These are phyloP conservation scores for Probaryconus sp. DNA, from an alignment of 1,140 invertebrate genomes.

Conservation along the genomic window DNA sequence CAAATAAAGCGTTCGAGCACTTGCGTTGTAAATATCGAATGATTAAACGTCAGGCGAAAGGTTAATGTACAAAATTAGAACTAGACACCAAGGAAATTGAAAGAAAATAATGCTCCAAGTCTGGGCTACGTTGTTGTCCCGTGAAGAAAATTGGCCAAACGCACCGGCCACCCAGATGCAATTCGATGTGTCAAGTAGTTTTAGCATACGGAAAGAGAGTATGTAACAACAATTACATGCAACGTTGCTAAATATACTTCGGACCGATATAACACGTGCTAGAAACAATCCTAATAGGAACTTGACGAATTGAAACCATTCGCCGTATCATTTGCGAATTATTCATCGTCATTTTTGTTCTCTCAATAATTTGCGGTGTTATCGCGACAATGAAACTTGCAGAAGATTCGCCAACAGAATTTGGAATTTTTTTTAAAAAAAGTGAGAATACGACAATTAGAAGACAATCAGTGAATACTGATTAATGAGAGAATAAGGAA, in stretches of 20 bases:
- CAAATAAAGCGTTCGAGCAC: slow-evolving; percentile 19
- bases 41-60: slow-evolving; percentile 27
- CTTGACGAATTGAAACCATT: no score
- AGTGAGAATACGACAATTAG: no score
- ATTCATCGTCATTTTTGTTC: no score
- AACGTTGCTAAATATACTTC: slow-evolving; percentile 20
- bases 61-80: slow-evolving; percentile 45
- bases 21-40: slow-evolving; percentile 12
- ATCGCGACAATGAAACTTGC: no score
- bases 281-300: slow-evolving; percentile 15
- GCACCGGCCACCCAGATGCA: slow-evolving; percentile 26
- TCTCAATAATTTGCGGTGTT: no score
- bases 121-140: slow-evolving; percentile 5
- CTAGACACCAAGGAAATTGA: slow-evolving; percentile 19
- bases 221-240: slow-evolving; percentile 34
- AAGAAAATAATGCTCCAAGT: slow-evolving; percentile 2
- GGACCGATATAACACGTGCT: slow-evolving; percentile 4
- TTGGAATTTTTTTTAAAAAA: no score
- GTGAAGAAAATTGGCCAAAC: slow-evolving; percentile 39
- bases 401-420: no score
- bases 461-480: no score
- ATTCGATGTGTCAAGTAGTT: slow-evolving; percentile 16
- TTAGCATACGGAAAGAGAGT: slow-evolving; percentile 9
- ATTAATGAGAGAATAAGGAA: no score
- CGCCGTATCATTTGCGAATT: no score